These are phyloP conservation scores for Myodes glareolus DNA, from an alignment of 2,113 vertebrate genomes.

Conservation along the genomic window DNA sequence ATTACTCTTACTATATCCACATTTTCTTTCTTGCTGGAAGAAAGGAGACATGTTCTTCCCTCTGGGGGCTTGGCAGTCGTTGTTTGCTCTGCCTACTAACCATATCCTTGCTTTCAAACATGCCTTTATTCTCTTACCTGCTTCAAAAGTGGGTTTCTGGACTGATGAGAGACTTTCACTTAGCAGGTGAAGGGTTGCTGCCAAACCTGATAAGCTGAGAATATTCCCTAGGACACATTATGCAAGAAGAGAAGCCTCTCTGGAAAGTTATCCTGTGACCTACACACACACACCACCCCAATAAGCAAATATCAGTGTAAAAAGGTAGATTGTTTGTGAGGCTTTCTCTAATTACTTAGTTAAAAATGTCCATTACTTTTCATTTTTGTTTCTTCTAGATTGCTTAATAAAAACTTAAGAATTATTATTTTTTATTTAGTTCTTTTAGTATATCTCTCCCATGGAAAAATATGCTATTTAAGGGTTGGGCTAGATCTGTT, in stretches of 20 bases:
- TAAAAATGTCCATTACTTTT: not conserved
- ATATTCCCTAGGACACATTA: not conserved
- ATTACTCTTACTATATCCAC: not conserved
- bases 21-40: not conserved
- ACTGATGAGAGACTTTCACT: not conserved
- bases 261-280: not conserved
- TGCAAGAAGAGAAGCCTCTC: too few species aligned
- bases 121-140: not conserved
- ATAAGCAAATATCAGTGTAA: not conserved
- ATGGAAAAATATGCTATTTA: not conserved
- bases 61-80: not conserved
- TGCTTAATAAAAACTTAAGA: not conserved
- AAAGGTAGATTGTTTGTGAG: not conserved
- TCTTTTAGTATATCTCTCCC: not conserved
- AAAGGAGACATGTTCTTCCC: not conserved
- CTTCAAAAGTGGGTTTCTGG: not conserved
- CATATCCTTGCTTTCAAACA: not conserved
- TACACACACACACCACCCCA: not conserved
- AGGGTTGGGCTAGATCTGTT: not conserved
- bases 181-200: not conserved
- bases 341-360: not conserved
- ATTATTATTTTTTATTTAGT: slow-evolving; percentile 39
- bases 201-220: not conserved
- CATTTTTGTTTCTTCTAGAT: slow-evolving; percentile 8
- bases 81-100: not conserved